Conservation (phyloP, 1,140 invertebrate species). For the Drosophila ercepeae region DNA sequence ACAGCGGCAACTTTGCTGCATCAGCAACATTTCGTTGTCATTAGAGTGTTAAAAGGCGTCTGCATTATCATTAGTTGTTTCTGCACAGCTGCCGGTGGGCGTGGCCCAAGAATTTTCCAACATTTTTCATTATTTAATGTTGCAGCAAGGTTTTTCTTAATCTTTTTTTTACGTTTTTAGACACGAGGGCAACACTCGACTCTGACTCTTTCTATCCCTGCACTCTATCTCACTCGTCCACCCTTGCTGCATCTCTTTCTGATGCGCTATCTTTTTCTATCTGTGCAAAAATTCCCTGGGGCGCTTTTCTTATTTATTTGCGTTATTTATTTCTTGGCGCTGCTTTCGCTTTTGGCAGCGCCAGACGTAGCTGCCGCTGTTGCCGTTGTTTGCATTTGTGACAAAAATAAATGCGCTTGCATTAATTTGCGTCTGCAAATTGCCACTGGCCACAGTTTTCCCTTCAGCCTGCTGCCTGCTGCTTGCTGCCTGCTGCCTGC, state of each 20-base stretch:
- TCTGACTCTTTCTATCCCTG: conserved; percentile 11
- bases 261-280: conserved; percentile 22
- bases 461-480: conserved; percentile 9
- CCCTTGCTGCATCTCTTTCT: conserved; percentile 34
- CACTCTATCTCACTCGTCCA: not conserved
- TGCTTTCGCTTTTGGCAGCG: conserved; percentile 79
- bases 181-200: conserved; percentile 22
- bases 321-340: conserved; percentile 80
- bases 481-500: not conserved
- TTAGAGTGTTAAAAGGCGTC: conserved; percentile 60
- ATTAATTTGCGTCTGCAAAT: conserved; percentile 80
- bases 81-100: conserved; percentile 38
- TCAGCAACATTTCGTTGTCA: conserved; percentile 63
- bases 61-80: conserved; percentile 59
- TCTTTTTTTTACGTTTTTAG: conserved; percentile 1
- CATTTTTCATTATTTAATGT: conserved; percentile 65
- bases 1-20: conserved; percentile 11
- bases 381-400: conserved; percentile 77
- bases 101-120: conserved; percentile 52
- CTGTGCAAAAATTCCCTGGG: conserved; percentile 50
- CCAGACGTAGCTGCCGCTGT: conserved; percentile 62
- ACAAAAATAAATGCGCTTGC: conserved; percentile 79
- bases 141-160: conserved; percentile 13
- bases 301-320: conserved; percentile 81
- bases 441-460: conserved; percentile 64